Evolutionary conservation across 2,797 vertebrate genomes (phyloP).

Genomic region (Anguilla anguilla): DNA sequence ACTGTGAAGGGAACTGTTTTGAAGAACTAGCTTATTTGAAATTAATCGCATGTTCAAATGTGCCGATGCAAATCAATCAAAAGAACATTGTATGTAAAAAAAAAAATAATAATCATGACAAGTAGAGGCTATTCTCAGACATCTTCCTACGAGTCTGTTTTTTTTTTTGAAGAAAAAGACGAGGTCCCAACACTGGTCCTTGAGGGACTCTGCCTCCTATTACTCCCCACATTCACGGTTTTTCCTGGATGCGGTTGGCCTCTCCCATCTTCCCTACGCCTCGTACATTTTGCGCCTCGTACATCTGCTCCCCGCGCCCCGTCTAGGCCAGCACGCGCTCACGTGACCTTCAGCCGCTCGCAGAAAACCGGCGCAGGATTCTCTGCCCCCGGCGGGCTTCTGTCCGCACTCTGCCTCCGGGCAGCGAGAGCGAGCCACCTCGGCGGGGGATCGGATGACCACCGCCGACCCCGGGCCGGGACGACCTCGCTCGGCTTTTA

Average conservation of each 20-base stretch:
- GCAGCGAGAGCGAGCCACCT: not conserved
- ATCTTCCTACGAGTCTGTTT: not conserved
- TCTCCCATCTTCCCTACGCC: not conserved
- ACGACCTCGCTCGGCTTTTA: not conserved
- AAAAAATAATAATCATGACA: not conserved
- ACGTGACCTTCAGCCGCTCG: constrained; percentile 17
- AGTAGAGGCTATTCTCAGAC: not conserved
- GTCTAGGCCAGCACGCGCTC: not conserved
- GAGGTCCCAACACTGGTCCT: constrained; percentile 1
- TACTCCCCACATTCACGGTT: not conserved
- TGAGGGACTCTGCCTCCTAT: not conserved
- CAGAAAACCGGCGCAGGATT: not conserved
- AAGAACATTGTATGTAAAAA: not conserved
- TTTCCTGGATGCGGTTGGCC: not conserved
- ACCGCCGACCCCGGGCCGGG: not conserved
- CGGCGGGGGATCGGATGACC: not conserved
- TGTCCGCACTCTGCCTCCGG: not conserved
- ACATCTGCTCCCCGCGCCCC: constrained; percentile 52
- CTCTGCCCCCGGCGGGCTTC: not conserved
- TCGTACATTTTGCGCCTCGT: constrained; percentile 47
- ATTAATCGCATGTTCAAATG: not conserved
- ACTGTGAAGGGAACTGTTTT: not conserved
- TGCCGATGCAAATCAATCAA: constrained; percentile 8
- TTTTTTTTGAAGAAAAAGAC: not conserved
- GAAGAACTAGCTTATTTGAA: not conserved